These are phyloP conservation scores for Falco rusticolus DNA, from an alignment of 2,797 vertebrate genomes.

Conservation along the genomic window DNA sequence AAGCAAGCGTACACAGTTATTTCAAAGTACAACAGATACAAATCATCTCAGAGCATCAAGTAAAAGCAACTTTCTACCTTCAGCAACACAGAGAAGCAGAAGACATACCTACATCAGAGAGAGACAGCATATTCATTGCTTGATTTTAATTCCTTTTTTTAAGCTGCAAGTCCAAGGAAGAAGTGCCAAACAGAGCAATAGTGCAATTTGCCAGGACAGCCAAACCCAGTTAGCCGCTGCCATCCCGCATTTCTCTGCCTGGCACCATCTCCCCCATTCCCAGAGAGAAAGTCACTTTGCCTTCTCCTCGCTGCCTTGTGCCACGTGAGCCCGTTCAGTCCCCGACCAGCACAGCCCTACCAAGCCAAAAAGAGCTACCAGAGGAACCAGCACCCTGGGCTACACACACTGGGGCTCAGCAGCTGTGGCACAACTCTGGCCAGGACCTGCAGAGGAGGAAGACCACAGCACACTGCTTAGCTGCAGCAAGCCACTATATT, in stretches of 20 bases:
- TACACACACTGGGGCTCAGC: neutral
- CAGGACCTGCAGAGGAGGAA: neutral
- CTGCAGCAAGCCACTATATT: neutral
- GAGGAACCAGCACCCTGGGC: neutral
- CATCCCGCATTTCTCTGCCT: neutral
- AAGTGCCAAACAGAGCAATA: neutral
- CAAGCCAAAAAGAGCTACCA: neutral
- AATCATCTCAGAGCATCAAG: neutral
- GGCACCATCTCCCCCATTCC: neutral
- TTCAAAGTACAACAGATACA: neutral
- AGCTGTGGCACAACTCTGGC: accelerated
- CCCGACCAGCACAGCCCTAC: neutral
- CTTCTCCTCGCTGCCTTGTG: neutral
- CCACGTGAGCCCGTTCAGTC: accelerated
- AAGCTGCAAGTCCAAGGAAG: neutral
- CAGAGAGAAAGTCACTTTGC: neutral
- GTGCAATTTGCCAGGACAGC: neutral
- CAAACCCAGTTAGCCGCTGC: neutral
- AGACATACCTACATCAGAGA: neutral
- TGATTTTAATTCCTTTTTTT: neutral
- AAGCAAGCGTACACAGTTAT: neutral
- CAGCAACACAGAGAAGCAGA: neutral
- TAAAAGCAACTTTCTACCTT: neutral
- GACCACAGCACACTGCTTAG: neutral
- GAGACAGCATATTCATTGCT: accelerated